phyloP scores from a whole-genome alignment of 2,797 vertebrate genomes.

The Craterocephalus amniculus region DNA sequence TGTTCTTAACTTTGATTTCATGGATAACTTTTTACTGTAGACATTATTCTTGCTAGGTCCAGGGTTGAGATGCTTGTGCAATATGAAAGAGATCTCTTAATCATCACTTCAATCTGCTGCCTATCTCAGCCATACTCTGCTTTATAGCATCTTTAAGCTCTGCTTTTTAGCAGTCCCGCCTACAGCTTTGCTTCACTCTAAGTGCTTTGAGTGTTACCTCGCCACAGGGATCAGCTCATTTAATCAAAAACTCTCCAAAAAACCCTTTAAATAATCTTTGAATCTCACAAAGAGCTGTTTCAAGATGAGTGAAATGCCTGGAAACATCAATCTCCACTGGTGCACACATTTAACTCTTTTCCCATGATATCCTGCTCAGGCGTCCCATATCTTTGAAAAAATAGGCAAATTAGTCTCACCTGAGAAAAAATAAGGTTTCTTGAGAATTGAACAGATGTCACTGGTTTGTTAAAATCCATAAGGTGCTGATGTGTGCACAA shows the following conservation, averaged over 20 bases:
- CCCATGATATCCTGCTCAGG: background rate
- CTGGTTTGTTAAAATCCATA: conserved; percentile 47
- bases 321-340: conserved; percentile 1
- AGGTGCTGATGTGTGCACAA: conserved; percentile 23
- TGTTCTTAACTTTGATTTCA: background rate
- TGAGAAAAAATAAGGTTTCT: conserved; percentile 12
- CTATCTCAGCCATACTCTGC: background rate
- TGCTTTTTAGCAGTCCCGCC: background rate
- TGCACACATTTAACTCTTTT: background rate
- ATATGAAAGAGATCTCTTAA: background rate
- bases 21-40: background rate
- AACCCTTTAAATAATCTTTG: background rate
- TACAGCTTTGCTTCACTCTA: background rate
- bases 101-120: conserved; percentile 3
- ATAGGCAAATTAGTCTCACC: background rate
- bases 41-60: background rate
- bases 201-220: background rate
- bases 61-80: background rate
- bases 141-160: background rate
- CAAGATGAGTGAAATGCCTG: conserved; percentile 15
- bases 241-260: background rate
- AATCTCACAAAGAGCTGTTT: background rate
- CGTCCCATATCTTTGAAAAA: conserved; percentile 16
- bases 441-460: conserved; percentile 15
- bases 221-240: background rate